phyloP scores from a whole-genome alignment of 2,113 vertebrate species.

The Vidua chalybeata region DNA sequence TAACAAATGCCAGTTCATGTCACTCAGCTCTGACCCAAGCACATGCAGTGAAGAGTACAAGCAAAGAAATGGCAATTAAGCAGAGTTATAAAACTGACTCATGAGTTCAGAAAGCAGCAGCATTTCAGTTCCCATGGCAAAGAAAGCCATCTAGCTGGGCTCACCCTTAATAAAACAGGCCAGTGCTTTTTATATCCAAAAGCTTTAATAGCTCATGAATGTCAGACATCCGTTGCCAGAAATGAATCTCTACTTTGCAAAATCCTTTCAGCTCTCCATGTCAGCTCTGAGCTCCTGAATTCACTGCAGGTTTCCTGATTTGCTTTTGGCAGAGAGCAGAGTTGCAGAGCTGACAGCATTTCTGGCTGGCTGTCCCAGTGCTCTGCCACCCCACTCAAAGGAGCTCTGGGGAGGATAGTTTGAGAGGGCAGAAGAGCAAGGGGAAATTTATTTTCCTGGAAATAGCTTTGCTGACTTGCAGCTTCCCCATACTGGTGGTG shows the following conservation, averaged over 20 bases:
- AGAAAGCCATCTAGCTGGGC: neutral
- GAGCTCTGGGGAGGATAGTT: neutral
- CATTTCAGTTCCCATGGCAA: neutral
- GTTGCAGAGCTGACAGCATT: neutral
- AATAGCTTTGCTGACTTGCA: neutral
- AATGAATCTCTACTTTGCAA: neutral
- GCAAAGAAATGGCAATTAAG: neutral
- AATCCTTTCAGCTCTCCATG: neutral
- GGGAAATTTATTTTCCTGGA: neutral
- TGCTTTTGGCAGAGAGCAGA: neutral
- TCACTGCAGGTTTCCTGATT: neutral
- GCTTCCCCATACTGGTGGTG: neutral
- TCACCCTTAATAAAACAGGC: neutral
- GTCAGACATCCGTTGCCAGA: neutral
- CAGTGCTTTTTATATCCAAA: neutral
- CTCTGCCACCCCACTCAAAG: fast-evolving
- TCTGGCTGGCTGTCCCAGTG: neutral
- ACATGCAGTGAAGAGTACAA: neutral
- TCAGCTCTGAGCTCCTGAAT: neutral
- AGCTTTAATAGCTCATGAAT: neutral
- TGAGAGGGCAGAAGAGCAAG: neutral
- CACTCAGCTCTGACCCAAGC: neutral
- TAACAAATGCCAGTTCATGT: neutral
- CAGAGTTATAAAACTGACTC: neutral
- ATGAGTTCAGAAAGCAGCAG: neutral